Conservation (phyloP, 1,140 invertebrate genomes). For the Euura saliciscinereae region DNA sequence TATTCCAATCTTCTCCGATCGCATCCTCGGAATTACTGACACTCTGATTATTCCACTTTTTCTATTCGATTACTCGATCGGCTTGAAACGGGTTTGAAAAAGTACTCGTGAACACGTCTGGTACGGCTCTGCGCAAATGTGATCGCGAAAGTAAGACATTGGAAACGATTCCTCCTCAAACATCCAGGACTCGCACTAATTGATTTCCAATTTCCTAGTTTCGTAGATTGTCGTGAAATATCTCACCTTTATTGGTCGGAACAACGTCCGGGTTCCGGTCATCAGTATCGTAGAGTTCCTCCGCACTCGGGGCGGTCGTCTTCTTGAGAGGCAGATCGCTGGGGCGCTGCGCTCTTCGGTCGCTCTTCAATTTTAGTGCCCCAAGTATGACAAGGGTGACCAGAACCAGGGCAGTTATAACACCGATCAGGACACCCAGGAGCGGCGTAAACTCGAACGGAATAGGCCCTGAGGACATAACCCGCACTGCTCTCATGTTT, state of each 20-base stretch:
- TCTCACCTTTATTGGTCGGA: slow-evolving; percentile 83
- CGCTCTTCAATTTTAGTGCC: slow-evolving; percentile 69
- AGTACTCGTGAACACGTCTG: no score
- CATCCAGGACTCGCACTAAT: not conserved
- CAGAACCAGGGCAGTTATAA: slow-evolving; percentile 71
- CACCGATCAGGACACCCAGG: slow-evolving; percentile 74
- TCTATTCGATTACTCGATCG: no score
- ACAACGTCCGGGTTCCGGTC: slow-evolving; percentile 87
- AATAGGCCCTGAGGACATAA: slow-evolving; percentile 64
- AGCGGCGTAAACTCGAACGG: slow-evolving; percentile 77
- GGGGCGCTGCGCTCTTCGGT: slow-evolving; percentile 64
- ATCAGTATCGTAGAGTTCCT: slow-evolving; percentile 73
- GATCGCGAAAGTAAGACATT: not conserved
- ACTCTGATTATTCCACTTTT: no score
- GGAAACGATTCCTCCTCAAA: not conserved
- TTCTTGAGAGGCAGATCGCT: slow-evolving; percentile 72
- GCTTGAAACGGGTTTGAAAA: no score
- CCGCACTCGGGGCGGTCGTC: slow-evolving; percentile 69
- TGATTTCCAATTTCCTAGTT: not conserved
- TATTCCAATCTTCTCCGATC: slow-evolving; percentile 1
- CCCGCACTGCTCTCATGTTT: slow-evolving; percentile 50
- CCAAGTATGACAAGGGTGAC: slow-evolving; percentile 74
- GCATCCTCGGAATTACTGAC: not conserved
- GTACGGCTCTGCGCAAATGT: no score
- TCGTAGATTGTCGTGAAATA: not conserved